A percentile compares a stretch with the other conserved stretches of the same genome.
These are phyloP conservation scores for Steinernema feltiae DNA, from an alignment of 1,140 invertebrate genomes.

Conservation along the genomic window DNA sequence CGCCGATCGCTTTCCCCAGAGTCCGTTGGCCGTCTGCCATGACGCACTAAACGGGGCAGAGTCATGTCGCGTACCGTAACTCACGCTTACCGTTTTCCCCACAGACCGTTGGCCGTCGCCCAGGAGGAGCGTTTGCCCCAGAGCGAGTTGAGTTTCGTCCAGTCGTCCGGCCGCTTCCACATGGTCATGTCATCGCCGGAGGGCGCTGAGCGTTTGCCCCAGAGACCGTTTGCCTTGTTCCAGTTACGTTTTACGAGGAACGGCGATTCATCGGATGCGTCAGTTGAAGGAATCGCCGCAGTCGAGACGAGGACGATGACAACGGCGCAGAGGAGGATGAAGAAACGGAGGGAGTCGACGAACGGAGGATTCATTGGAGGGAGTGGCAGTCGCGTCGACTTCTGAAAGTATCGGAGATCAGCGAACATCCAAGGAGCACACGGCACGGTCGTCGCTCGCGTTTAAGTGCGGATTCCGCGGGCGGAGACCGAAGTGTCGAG, in stretches of 20 bases:
- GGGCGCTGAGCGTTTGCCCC: not conserved
- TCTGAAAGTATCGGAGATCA: not conserved
- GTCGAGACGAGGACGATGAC: not conserved
- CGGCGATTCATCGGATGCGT: not conserved
- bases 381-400: conserved; percentile 9
- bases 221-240: not conserved
- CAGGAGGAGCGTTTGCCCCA: conserved; percentile 22
- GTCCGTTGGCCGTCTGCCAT: conserved; percentile 21
- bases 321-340: not conserved
- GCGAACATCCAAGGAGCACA: not conserved
- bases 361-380: not conserved
- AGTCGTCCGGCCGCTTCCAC: conserved; percentile 24
- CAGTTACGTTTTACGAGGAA: not conserved
- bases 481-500: not conserved
- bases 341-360: not conserved
- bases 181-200: not conserved
- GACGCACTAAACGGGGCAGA: conserved; percentile 1
- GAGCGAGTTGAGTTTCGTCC: conserved; percentile 24
- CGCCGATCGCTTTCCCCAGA: conserved; percentile 22
- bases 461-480: not conserved
- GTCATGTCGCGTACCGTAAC: not conserved
- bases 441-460: not conserved
- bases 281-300: not conserved
- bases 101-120: not conserved
- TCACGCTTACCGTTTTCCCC: not conserved